Percentiles rank a stretch among this genome's conserved stretches.
These are phyloP conservation scores for Neodon shergylaensis DNA, from an alignment of 2,113 vertebrate species.

Conservation along the genomic window DNA sequence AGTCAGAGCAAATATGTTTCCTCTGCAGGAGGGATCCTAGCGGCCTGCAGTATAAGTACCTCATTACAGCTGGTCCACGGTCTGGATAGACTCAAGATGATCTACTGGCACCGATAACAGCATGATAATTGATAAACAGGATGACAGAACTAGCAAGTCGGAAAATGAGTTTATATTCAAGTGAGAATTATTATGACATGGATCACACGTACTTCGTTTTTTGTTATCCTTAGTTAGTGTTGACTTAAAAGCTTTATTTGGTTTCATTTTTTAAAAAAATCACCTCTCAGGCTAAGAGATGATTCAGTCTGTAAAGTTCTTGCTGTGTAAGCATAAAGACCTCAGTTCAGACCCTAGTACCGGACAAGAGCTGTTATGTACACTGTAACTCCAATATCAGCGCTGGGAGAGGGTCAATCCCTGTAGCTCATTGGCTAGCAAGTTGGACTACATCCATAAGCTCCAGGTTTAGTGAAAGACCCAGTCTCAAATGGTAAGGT, in stretches of 20 bases:
- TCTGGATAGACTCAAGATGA: not conserved
- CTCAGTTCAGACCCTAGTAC: too few species aligned
- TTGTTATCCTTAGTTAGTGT: not conserved
- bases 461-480: too few species aligned
- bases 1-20: accelerated
- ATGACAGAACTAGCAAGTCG: not conserved
- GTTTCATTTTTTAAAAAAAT: not conserved
- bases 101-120: not conserved
- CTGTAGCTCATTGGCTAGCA: not conserved
- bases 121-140: not conserved
- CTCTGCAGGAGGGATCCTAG: not conserved
- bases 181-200: not conserved
- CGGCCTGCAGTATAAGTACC: not conserved
- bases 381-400: too few species aligned
- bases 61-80: constrained; percentile 3
- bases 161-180: not conserved
- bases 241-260: not conserved
- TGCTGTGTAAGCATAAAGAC: not conserved
- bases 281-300: not conserved
- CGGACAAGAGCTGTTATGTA: not conserved
- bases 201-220: not conserved
- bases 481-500: not conserved
- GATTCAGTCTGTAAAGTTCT: not conserved
- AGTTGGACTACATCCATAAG: too few species aligned
- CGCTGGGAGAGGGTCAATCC: not conserved